phyloP scores from a whole-genome alignment of 2,113 vertebrate species.

The Microtus richardsoni region DNA sequence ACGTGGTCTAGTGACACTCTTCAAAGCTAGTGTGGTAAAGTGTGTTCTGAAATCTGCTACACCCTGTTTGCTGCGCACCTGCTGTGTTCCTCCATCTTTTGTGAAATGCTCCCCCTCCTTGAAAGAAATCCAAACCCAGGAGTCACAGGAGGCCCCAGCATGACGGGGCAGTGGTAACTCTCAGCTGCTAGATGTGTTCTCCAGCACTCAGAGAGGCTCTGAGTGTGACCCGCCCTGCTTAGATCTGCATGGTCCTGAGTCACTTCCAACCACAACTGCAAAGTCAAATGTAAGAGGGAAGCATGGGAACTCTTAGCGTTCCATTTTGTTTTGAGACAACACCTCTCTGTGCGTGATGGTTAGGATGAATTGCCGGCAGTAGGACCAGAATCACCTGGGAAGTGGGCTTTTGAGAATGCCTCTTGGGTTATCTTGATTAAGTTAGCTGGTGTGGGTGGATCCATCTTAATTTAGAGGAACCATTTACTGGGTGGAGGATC shows the following conservation, averaged over 20 bases:
- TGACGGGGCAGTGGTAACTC: neutral
- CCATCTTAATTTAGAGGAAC: neutral
- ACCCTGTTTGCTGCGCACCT: neutral
- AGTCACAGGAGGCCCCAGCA: neutral
- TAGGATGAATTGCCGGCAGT: neutral
- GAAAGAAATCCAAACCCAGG: neutral
- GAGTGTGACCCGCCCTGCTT: neutral
- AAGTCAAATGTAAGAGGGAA: neutral
- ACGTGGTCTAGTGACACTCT: neutral
- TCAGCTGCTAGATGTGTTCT: no score
- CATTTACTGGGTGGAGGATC: no score
- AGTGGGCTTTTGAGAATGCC: neutral
- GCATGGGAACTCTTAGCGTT: neutral
- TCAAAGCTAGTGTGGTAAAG: neutral
- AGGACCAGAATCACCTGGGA: neutral
- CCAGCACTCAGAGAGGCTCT: neutral
- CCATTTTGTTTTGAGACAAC: neutral
- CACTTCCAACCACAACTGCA: neutral
- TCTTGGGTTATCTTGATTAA: neutral
- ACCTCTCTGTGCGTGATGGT: neutral
- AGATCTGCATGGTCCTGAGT: neutral
- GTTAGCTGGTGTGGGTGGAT: neutral
- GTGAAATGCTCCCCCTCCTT: neutral
- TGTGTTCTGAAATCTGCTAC: neutral
- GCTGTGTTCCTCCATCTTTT: neutral